These are phyloP conservation scores for Cynoglossus semilaevis DNA, from an alignment of 2,113 vertebrate genomes.

Conservation along the genomic window DNA sequence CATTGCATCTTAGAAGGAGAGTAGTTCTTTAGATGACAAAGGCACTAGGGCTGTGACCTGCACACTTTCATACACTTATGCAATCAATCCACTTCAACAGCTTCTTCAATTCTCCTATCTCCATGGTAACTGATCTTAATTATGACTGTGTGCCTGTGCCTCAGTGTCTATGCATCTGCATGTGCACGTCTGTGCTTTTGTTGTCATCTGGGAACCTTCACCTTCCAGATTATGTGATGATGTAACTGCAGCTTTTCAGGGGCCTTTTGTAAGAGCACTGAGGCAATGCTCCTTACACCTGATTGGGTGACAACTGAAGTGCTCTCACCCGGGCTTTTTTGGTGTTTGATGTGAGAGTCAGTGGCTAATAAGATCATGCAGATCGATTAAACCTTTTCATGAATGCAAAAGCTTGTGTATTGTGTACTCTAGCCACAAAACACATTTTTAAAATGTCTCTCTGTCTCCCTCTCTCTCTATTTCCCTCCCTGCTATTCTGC, in stretches of 20 bases:
- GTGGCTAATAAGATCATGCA: constrained; percentile 61
- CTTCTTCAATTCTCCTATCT: constrained; percentile 57
- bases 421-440: constrained; percentile 47
- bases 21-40: constrained; percentile 10
- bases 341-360: constrained; percentile 64
- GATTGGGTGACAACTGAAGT: constrained; percentile 53
- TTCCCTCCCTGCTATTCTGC: too few relatives aligned
- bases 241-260: constrained; percentile 61
- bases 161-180: constrained; percentile 8
- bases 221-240: constrained; percentile 60
- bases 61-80: constrained; percentile 11
- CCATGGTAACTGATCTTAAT: constrained; percentile 71
- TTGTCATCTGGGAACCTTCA: constrained; percentile 60
- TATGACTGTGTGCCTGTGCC: constrained; percentile 16
- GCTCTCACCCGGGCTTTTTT: constrained; percentile 39
- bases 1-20: constrained; percentile 25
- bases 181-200: constrained; percentile 23
- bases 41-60: constrained; percentile 22
- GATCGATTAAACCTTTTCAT: constrained; percentile 69
- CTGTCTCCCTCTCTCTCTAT: too few relatives aligned
- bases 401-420: constrained; percentile 52
- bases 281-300: constrained; percentile 52
- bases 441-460: constrained; percentile 32
- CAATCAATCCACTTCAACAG: constrained; percentile 51
- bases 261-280: constrained; percentile 40